Conservation (phyloP, 2,797 vertebrate genomes). For the Amniataba percoides region DNA sequence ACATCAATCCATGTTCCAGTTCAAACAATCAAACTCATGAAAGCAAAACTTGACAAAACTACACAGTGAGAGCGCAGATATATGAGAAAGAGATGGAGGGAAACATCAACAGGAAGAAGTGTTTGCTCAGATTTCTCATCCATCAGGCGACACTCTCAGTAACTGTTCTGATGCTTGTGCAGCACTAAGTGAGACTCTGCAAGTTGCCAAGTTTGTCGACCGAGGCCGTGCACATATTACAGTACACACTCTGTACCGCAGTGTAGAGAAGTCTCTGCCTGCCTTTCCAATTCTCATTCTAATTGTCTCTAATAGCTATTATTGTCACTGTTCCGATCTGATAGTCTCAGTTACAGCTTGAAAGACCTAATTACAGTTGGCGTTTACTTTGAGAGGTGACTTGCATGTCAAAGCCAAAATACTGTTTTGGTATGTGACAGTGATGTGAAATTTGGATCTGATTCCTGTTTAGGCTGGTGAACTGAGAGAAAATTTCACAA, state of each 20-base stretch:
- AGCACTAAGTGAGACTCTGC: constrained; percentile 16
- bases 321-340: constrained; percentile 42
- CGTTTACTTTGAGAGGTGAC: constrained; percentile 54
- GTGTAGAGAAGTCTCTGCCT: constrained; percentile 12
- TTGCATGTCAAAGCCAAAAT: constrained; percentile 34
- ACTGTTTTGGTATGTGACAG: constrained; percentile 23
- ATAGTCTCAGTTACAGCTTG: constrained; percentile 48
- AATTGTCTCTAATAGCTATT: constrained; percentile 54
- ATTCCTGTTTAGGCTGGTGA: constrained; percentile 8
- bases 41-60: background rate
- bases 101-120: background rate
- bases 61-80: background rate
- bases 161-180: background rate
- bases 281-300: constrained; percentile 38
- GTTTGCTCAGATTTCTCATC: background rate
- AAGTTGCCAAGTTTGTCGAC: background rate
- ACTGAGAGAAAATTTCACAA: background rate
- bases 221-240: background rate
- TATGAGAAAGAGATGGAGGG: background rate
- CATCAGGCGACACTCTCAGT: constrained; percentile 5
- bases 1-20: background rate
- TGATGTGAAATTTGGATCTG: constrained; percentile 5
- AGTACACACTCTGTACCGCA: constrained; percentile 11
- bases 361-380: constrained; percentile 54
- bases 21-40: background rate